phyloP scores from a whole-genome alignment of 1,140 invertebrate genomes.

The Drosophila obscura region DNA sequence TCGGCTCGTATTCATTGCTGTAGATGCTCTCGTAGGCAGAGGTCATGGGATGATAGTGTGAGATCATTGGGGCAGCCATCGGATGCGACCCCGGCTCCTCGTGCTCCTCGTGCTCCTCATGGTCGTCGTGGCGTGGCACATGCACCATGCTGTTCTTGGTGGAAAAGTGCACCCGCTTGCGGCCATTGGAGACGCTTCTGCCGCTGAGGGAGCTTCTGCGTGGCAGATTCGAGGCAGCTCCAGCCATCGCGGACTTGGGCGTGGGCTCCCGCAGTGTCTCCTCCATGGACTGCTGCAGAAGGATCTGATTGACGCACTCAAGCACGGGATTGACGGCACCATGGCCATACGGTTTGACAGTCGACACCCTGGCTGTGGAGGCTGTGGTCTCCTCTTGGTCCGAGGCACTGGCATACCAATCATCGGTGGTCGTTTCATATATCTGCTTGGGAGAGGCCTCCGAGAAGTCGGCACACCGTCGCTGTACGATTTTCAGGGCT shows the following conservation, averaged over 20 bases:
- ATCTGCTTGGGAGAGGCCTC: constrained; percentile 79
- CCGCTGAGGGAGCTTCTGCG: constrained; percentile 61
- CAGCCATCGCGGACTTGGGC: constrained; percentile 35
- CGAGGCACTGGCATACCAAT: constrained; percentile 87
- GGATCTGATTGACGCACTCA: constrained; percentile 87
- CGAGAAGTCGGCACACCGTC: constrained; percentile 68
- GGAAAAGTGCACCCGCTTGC: constrained; percentile 83
- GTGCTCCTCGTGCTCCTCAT: constrained; percentile 38
- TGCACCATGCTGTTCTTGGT: constrained; percentile 83
- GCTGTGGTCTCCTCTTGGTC: constrained; percentile 86
- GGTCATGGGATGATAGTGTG: constrained; percentile 54
- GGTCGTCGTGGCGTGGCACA: constrained; percentile 68
- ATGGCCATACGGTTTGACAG: constrained; percentile 68
- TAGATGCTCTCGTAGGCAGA: constrained; percentile 84
- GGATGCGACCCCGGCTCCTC: constrained; percentile 9
- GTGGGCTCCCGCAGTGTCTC: constrained; percentile 51
- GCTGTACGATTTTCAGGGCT: constrained; percentile 55
- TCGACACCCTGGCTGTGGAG: constrained; percentile 42
- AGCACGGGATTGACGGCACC: constrained; percentile 87
- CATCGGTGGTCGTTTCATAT: constrained; percentile 85
- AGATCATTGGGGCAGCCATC: constrained; percentile 38
- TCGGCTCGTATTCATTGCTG: constrained; percentile 86
- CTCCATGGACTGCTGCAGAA: constrained; percentile 82
- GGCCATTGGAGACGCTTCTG: constrained; percentile 50
- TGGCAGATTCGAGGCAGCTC: constrained; percentile 30